These are phyloP conservation scores for Rotaria macrura DNA, from an alignment of 2,888 invertebrate genomes.

Conservation along the genomic window DNA sequence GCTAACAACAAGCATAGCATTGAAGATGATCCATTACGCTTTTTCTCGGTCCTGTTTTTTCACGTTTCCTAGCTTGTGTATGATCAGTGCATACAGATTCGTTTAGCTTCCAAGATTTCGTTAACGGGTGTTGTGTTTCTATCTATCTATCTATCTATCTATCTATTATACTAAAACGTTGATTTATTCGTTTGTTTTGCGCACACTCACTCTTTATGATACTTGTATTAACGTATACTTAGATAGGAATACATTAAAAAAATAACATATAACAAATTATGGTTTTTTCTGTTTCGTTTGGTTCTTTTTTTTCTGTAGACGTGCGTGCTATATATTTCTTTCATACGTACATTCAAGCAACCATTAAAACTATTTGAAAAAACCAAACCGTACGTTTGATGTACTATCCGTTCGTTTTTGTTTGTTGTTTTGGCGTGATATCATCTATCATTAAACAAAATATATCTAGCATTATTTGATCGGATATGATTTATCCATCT, in stretches of 20 bases:
- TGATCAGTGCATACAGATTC: background rate
- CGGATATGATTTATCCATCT: no score
- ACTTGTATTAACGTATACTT: background rate
- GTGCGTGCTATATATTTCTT: background rate
- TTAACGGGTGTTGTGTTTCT: constrained; percentile 3
- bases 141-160: background rate
- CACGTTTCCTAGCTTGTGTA: background rate
- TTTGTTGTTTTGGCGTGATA: background rate
- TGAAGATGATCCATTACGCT: background rate
- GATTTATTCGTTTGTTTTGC: background rate
- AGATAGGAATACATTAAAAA: background rate
- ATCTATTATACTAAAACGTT: background rate
- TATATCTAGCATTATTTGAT: background rate
- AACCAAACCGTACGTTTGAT: background rate
- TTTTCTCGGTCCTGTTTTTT: background rate
- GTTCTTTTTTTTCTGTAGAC: background rate
- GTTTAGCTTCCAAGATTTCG: background rate
- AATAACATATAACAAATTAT: background rate
- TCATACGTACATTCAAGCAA: background rate
- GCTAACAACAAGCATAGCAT: background rate
- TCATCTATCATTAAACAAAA: background rate
- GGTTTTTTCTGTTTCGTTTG: background rate
- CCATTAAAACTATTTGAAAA: background rate
- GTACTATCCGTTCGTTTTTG: background rate
- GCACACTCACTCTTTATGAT: background rate